phyloP scores from a whole-genome alignment of 2,113 vertebrate genomes.

The Okapia johnstoni region DNA sequence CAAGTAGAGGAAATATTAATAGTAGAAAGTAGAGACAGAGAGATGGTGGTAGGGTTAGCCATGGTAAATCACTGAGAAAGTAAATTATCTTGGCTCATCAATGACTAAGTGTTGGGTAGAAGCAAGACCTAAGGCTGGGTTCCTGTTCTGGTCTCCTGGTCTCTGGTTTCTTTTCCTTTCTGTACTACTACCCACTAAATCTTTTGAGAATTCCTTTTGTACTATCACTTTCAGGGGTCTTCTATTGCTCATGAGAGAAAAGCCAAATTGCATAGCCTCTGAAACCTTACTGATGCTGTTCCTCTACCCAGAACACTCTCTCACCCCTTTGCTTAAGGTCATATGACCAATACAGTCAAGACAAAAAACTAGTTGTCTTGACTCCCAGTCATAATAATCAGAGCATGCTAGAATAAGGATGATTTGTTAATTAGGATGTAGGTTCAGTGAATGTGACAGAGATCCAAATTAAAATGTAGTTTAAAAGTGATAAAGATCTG shows the following conservation, averaged over 20 bases:
- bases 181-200: neutral
- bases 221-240: neutral
- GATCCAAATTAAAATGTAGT: neutral
- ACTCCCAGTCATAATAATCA: neutral
- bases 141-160: neutral
- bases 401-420: neutral
- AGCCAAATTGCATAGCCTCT: neutral
- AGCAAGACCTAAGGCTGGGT: neutral
- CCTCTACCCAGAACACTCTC: neutral
- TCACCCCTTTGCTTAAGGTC: neutral
- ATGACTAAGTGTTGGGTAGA: neutral
- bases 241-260: slow-evolving; percentile 1
- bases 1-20: neutral
- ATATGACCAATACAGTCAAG: neutral
- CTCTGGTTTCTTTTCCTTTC: neutral
- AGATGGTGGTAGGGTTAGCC: neutral
- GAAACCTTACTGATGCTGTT: neutral
- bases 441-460: neutral
- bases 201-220: slow-evolving; percentile 1
- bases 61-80: neutral
- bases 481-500: slow-evolving; percentile 3
- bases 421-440: neutral
- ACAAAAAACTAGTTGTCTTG: neutral
- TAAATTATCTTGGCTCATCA: slow-evolving; percentile 26
- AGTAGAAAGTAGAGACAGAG: neutral